A percentile compares a stretch with the other conserved stretches of the same genome.
These are phyloP conservation scores for Trichogramma pretiosum DNA, from an alignment of 1,140 invertebrate species.

Conservation along the genomic window DNA sequence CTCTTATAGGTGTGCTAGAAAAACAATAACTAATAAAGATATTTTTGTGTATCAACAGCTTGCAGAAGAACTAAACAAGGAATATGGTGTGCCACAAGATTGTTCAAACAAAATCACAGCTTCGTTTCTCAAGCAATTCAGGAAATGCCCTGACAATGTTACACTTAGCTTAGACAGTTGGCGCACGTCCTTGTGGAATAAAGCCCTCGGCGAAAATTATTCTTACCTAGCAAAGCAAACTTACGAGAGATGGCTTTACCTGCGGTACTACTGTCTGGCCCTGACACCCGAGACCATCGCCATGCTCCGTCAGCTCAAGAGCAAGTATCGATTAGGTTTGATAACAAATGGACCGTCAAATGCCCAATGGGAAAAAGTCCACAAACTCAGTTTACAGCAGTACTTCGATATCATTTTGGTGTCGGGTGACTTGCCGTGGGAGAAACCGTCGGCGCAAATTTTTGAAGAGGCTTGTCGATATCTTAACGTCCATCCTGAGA, in stretches of 20 bases:
- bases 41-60: slow-evolving; percentile 52
- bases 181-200: slow-evolving; percentile 65
- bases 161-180: slow-evolving; percentile 62
- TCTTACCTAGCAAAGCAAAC: slow-evolving; percentile 60
- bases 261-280: slow-evolving; percentile 64
- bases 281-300: slow-evolving; percentile 55
- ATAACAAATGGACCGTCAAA: slow-evolving; percentile 77
- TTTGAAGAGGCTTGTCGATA: slow-evolving; percentile 67
- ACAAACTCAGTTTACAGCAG: slow-evolving; percentile 53
- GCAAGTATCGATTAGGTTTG: slow-evolving; percentile 64
- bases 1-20: slow-evolving; percentile 1
- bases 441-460: slow-evolving; percentile 72
- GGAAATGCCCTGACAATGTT: slow-evolving; percentile 67
- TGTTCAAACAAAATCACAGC: slow-evolving; percentile 53
- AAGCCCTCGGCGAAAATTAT: slow-evolving; percentile 64
- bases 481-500: slow-evolving; percentile 58
- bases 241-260: slow-evolving; percentile 64
- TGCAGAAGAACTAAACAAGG: slow-evolving; percentile 55
- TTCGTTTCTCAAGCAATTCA: slow-evolving; percentile 62
- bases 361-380: slow-evolving; percentile 79
- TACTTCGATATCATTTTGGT: slow-evolving; percentile 74
- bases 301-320: slow-evolving; percentile 56
- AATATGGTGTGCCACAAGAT: slow-evolving; percentile 57
- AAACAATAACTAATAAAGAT: too few relatives aligned
- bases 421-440: slow-evolving; percentile 73